Conservation (phyloP, 2,113 vertebrate genomes). For the Gulo gulo region DNA sequence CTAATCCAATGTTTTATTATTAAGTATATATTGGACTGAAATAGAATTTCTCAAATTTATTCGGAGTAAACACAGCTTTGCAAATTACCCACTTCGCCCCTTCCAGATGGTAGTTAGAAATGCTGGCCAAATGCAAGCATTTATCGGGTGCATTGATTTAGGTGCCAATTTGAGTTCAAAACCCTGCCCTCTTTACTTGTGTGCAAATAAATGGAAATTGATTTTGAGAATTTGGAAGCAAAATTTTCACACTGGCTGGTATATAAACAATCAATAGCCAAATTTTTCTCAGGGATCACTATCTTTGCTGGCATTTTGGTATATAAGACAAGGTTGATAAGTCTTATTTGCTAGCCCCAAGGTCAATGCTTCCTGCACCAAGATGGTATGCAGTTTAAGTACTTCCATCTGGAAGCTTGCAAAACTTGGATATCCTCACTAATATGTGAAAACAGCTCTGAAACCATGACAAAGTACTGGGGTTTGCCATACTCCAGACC, state of each 20-base stretch:
- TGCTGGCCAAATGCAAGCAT: conserved; percentile 60
- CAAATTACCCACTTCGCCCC: conserved; percentile 55
- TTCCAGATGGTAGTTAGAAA: conserved; percentile 69
- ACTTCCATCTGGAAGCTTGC: background rate
- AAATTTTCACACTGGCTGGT: background rate
- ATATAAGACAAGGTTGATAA: background rate
- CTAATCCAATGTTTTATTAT: conserved; percentile 57
- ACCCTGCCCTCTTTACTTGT: conserved; percentile 51
- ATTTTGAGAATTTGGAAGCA: conserved; percentile 47
- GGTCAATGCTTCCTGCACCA: background rate
- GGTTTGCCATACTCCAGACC: background rate
- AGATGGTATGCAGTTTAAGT: background rate
- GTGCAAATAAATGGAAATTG: conserved; percentile 64
- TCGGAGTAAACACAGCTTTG: conserved; percentile 72
- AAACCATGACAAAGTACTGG: background rate
- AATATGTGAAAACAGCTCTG: background rate
- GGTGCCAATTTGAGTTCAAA: conserved; percentile 61
- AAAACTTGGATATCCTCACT: background rate
- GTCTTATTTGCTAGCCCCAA: background rate
- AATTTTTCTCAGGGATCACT: background rate
- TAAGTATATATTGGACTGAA: conserved; percentile 62
- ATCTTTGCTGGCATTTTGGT: background rate
- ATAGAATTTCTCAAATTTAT: conserved; percentile 70
- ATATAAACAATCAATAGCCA: conserved; percentile 10
- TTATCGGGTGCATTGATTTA: conserved; percentile 59